A percentile compares a stretch with the other conserved stretches of the same genome.
These are phyloP conservation scores for Rhinichthys klamathensis DNA, from an alignment of 2,113 vertebrate species.

Conservation along the genomic window DNA sequence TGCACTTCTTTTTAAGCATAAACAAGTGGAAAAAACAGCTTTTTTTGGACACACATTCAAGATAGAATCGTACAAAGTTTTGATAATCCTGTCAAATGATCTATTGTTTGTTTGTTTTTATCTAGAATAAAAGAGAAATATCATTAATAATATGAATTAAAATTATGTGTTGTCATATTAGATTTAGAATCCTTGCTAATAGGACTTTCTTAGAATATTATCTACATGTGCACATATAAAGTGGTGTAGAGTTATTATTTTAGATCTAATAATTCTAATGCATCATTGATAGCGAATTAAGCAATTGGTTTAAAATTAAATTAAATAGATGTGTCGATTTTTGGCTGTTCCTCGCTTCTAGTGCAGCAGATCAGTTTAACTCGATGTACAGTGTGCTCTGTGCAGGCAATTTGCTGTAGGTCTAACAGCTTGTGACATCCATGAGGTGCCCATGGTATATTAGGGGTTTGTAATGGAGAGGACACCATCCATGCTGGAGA, in stretches of 20 bases:
- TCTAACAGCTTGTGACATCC: conserved; percentile 30
- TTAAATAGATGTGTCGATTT: background rate
- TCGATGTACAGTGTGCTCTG: background rate
- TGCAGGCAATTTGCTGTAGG: background rate
- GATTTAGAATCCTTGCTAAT: background rate
- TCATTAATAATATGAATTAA: background rate
- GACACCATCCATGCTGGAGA: conserved; percentile 17
- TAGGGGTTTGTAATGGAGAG: conserved; percentile 15
- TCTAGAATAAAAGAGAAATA: background rate
- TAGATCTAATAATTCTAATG: background rate
- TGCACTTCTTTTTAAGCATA: background rate
- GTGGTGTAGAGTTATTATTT: background rate
- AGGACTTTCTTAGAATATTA: background rate
- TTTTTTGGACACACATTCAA: background rate
- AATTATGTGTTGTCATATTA: background rate
- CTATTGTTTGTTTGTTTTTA: no score
- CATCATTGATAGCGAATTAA: background rate
- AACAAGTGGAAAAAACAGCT: background rate
- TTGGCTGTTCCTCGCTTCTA: background rate
- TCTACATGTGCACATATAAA: background rate
- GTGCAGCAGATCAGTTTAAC: conserved; percentile 16
- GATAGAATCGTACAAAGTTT: background rate
- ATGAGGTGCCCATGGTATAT: conserved; percentile 21
- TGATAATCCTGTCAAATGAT: background rate
- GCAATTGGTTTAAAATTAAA: background rate